Percentiles rank a stretch among this genome's conserved stretches.
These are phyloP conservation scores for Mantis religiosa DNA, from an alignment of 2,888 invertebrate species.

Conservation along the genomic window DNA sequence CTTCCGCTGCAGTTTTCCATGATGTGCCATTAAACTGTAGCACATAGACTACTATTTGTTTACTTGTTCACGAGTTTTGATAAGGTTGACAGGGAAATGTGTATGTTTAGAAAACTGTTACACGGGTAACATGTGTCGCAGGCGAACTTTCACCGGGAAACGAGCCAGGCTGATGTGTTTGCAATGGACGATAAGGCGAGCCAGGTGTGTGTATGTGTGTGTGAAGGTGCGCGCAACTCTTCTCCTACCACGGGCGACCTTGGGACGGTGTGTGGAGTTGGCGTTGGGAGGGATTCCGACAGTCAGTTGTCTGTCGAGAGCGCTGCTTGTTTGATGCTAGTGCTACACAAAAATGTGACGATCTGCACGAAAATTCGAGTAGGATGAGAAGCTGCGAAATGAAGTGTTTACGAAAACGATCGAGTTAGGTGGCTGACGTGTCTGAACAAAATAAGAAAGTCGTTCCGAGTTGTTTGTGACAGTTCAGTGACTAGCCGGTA, in stretches of 20 bases:
- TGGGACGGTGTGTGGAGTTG: neutral
- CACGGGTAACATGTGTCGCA: neutral
- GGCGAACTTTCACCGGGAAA: neutral
- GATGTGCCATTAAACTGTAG: neutral
- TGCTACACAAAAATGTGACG: neutral
- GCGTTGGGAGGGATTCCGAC: neutral
- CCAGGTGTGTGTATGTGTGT: neutral
- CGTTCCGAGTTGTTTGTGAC: neutral
- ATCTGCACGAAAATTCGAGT: neutral
- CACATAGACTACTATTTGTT: neutral
- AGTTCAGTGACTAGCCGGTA: neutral
- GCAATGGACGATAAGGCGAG: neutral
- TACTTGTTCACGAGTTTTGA: neutral
- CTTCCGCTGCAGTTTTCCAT: neutral
- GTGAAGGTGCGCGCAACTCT: constrained; percentile 13
- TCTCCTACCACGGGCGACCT: constrained; percentile 2
- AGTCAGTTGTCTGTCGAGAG: neutral
- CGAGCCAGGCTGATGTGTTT: neutral
- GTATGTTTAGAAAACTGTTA: neutral
- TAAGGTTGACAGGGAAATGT: neutral
- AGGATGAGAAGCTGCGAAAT: neutral
- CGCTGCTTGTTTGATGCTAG: neutral
- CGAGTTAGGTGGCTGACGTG: neutral
- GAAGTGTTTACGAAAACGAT: neutral
- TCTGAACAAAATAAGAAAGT: neutral